phyloP scores from a whole-genome alignment of 2,888 invertebrate species.

The Cecidostiba fungosa region DNA sequence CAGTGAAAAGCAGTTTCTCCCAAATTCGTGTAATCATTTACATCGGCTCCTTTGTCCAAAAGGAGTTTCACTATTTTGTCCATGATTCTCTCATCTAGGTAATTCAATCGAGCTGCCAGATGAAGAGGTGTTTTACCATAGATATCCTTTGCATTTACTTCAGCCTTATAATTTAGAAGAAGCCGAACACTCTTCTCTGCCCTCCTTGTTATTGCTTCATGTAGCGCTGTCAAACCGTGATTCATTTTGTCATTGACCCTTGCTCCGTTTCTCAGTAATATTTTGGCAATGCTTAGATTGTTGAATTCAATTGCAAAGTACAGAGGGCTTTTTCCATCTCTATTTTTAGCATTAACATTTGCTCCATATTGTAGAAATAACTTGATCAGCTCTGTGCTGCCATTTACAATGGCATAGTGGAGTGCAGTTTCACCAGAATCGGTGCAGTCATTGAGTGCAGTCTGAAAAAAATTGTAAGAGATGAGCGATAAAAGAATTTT shows the following conservation, averaged over 20 bases:
- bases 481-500: neutral
- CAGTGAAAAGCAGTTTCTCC: conserved; percentile 81
- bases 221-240: conserved; percentile 85
- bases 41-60: conserved; percentile 48
- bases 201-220: conserved; percentile 68
- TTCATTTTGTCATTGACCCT: conserved; percentile 85
- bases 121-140: conserved; percentile 56
- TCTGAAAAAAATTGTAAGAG: conserved; percentile 29
- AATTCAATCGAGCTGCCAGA: conserved; percentile 39
- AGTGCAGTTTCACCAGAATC: conserved; percentile 47
- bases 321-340: conserved; percentile 51
- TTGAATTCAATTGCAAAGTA: conserved; percentile 41
- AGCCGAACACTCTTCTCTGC: conserved; percentile 34
- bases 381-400: conserved; percentile 20
- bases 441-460: conserved; percentile 46
- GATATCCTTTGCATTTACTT: conserved; percentile 49
- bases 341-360: conserved; percentile 46
- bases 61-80: conserved; percentile 50
- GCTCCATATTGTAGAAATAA: conserved; percentile 51
- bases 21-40: conserved; percentile 41
- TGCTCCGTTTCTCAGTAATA: conserved; percentile 82
- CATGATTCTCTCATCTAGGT: conserved; percentile 54
- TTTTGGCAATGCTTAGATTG: conserved; percentile 80
- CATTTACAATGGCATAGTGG: conserved; percentile 37
- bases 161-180: conserved; percentile 42